phyloP scores from a whole-genome alignment of 1,140 invertebrate genomes.

The Drosophila ohnishii region DNA sequence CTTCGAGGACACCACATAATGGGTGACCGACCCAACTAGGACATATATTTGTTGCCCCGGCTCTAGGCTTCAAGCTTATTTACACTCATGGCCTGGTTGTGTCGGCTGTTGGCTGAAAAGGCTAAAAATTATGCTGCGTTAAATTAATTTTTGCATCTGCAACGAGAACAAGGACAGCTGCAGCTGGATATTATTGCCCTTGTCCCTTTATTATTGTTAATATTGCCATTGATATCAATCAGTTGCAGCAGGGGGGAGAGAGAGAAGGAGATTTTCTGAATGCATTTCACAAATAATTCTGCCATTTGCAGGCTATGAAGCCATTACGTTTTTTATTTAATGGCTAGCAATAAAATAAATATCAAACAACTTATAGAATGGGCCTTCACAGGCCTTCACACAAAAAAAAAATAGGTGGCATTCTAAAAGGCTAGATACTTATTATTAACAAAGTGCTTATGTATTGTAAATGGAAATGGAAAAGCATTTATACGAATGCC shows the following conservation, averaged over 20 bases:
- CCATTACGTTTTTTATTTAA: slow-evolving; percentile 35
- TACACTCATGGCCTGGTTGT: slow-evolving; percentile 47
- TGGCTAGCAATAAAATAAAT: slow-evolving; percentile 40
- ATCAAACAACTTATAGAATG: slow-evolving; percentile 12
- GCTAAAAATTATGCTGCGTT: slow-evolving; percentile 35
- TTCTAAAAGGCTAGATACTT: slow-evolving; percentile 3
- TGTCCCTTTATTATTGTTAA: slow-evolving; percentile 46
- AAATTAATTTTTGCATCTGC: slow-evolving; percentile 64
- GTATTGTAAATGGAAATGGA: slow-evolving; percentile 18
- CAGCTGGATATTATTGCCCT: slow-evolving; percentile 36
- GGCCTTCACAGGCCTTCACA: background rate
- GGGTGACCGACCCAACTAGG: slow-evolving; percentile 29
- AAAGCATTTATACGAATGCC: slow-evolving; percentile 21
- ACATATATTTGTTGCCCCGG: slow-evolving; percentile 9
- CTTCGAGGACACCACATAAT: slow-evolving; percentile 54
- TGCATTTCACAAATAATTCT: slow-evolving; percentile 31
- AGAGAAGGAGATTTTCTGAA: slow-evolving; percentile 6
- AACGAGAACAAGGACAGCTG: slow-evolving; percentile 35
- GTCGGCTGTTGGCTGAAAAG: slow-evolving; percentile 26
- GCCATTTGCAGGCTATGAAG: slow-evolving; percentile 28
- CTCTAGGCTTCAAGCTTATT: slow-evolving; percentile 26
- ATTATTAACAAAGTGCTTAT: slow-evolving; percentile 18
- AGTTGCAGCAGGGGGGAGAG: slow-evolving; percentile 35
- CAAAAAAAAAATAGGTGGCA: background rate
- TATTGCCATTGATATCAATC: slow-evolving; percentile 57